Base-by-base conservation (phyloP, 2,113 vertebrate genomes). In the Chloropsis cyanopogon region DNA sequence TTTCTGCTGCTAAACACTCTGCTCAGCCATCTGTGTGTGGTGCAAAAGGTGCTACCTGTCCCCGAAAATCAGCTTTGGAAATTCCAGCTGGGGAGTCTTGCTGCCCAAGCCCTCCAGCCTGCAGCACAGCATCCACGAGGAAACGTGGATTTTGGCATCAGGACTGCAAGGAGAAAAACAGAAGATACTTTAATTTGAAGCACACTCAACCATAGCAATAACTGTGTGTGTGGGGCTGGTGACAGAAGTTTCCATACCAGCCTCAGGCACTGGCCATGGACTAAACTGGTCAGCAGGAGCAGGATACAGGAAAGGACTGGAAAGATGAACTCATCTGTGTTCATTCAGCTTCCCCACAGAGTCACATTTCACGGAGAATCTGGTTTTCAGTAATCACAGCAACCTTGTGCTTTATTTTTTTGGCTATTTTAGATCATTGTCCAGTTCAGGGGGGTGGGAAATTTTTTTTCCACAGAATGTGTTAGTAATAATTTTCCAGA, bases 401-500 rank as follows among this genome's bases (percentile, higher is more conserved):
- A 35, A 60, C 19, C 12, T 14, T 46, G 25, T 52, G 71, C 60
- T 54, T 18, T 39, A 19, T 70, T 96, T 91, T 75, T 50, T 31
- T 2, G 1, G 16, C 82, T 94, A 70, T 93, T 96, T 92, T 83
- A 66, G 68, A 82, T 90, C 6, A 14, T 56, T 75, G 90, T 82
- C 57, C 56, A 56, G 14, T 57, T 79, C 9, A 1, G 9, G 17
- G 25, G 18, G 33, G 37, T 37, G 14, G 5, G 15, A 11, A 5
- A 8, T 77, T 33, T 60, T 72, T 61, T 41, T 17, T 13, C 47
- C 52, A 33, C 63, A 21, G 37, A 64, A 9, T 68, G 52, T 75
- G 44, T 81, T 85, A 72, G 70, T 77, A 84, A 90, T 95, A 60
- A 78, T 96, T 93, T 94, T 93, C 88, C 90, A 84, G 64, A 64